phyloP scores from a whole-genome alignment of 2,113 vertebrate species.

The Cynoglossus semilaevis region DNA sequence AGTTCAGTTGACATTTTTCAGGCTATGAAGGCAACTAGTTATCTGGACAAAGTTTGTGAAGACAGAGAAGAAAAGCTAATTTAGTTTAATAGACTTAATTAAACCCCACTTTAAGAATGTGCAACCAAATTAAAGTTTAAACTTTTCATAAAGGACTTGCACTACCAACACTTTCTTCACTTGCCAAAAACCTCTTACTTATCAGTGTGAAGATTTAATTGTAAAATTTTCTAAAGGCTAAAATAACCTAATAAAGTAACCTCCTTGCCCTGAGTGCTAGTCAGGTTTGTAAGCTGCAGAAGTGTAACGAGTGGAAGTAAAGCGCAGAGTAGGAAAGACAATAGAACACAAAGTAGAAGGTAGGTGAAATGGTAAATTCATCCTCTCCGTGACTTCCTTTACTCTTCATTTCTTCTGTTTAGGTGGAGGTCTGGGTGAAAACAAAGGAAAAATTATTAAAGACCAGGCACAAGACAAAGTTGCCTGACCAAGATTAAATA shows the following conservation, averaged over 20 bases:
- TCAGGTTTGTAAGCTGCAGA: not conserved
- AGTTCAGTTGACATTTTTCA: too few relatives aligned
- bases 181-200: not conserved
- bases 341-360: not conserved
- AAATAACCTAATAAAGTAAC: not conserved
- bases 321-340: not conserved
- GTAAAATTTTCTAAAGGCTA: not conserved
- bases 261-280: not conserved
- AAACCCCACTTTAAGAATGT: too few relatives aligned
- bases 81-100: too few relatives aligned
- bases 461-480: not conserved
- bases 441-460: not conserved
- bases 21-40: too few relatives aligned
- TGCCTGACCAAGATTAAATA: not conserved
- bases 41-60: too few relatives aligned
- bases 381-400: not conserved
- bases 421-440: constrained; percentile 76
- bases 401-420: constrained; percentile 81
- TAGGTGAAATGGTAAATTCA: not conserved
- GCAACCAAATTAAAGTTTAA: too few relatives aligned
- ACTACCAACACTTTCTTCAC: not conserved
- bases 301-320: constrained; percentile 1
- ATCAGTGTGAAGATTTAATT: not conserved
- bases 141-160: not conserved
- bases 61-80: too few relatives aligned